These are phyloP conservation scores for Poeciliopsis infans DNA, from an alignment of 2,797 vertebrate species.

Conservation along the genomic window DNA sequence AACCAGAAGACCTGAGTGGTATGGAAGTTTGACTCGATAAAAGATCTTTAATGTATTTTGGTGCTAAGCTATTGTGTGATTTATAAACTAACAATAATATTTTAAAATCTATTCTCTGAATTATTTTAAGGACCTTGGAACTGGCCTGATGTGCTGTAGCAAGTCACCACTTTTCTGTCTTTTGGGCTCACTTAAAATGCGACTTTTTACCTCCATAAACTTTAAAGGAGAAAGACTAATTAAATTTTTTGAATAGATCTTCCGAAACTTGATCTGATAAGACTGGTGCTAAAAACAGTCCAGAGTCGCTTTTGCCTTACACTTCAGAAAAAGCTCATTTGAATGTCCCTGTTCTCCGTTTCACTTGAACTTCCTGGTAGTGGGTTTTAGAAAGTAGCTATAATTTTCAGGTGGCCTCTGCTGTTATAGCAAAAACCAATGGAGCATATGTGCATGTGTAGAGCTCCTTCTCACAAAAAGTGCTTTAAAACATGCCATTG, in stretches of 20 bases:
- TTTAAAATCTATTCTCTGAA: background rate
- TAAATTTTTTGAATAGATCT: background rate
- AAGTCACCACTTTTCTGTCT: background rate
- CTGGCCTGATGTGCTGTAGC: background rate
- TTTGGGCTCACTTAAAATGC: background rate
- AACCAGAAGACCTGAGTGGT: background rate
- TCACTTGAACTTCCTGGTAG: constrained; percentile 36
- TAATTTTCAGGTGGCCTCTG: constrained; percentile 16
- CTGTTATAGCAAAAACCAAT: background rate
- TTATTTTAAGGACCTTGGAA: background rate
- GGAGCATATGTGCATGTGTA: background rate
- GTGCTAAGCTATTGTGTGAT: background rate
- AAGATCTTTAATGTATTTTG: background rate
- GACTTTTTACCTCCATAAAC: background rate
- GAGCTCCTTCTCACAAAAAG: background rate
- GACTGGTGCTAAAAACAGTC: background rate
- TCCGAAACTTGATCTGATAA: background rate
- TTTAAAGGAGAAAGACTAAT: background rate
- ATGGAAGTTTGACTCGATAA: background rate
- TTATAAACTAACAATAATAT: background rate
- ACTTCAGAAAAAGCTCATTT: constrained; percentile 23
- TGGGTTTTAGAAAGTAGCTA: constrained; percentile 6
- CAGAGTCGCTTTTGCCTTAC: background rate
- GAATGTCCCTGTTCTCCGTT: constrained; percentile 52
- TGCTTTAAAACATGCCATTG: background rate